Evolutionary conservation across 2,797 vertebrate genomes (phyloP).

Genomic region (Avahi laniger): DNA sequence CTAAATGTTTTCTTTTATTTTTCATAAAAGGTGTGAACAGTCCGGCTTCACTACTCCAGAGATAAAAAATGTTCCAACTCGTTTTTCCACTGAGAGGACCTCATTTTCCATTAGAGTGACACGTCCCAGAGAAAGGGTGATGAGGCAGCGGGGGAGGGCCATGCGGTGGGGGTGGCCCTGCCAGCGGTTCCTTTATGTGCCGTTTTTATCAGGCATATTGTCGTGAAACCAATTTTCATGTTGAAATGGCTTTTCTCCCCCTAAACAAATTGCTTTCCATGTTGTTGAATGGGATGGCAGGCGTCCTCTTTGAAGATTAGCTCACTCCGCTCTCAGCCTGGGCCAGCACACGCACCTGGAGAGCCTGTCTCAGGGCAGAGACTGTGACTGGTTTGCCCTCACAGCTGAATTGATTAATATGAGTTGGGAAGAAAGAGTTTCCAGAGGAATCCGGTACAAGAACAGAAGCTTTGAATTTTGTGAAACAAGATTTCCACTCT

Average conservation of each 20-base stretch:
- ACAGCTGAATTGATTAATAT: not conserved
- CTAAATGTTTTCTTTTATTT: not conserved
- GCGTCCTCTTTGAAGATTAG: not conserved
- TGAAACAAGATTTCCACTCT: not conserved
- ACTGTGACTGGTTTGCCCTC: not conserved
- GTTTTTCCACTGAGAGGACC: not conserved
- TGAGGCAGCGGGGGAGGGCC: not conserved
- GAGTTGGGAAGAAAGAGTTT: not conserved
- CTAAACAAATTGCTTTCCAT: slow-evolving; percentile 56
- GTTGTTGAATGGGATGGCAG: slow-evolving; percentile 30
- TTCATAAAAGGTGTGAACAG: not conserved
- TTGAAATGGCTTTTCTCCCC: slow-evolving; percentile 58
- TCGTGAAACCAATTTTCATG: slow-evolving; percentile 63
- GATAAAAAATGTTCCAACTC: not conserved
- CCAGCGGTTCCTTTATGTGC: not conserved
- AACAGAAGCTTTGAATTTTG: not conserved
- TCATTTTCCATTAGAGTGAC: not conserved
- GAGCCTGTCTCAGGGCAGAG: not conserved
- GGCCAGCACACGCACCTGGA: not conserved
- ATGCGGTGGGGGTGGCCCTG: not conserved
- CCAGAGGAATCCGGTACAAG: not conserved
- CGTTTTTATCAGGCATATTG: slow-evolving; percentile 54
- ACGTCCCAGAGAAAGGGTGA: not conserved
- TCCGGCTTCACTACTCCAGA: not conserved
- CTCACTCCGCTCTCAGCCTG: not conserved